Evolutionary conservation across 2,888 invertebrate genomes (phyloP).

Genomic region (Alitta virens): DNA sequence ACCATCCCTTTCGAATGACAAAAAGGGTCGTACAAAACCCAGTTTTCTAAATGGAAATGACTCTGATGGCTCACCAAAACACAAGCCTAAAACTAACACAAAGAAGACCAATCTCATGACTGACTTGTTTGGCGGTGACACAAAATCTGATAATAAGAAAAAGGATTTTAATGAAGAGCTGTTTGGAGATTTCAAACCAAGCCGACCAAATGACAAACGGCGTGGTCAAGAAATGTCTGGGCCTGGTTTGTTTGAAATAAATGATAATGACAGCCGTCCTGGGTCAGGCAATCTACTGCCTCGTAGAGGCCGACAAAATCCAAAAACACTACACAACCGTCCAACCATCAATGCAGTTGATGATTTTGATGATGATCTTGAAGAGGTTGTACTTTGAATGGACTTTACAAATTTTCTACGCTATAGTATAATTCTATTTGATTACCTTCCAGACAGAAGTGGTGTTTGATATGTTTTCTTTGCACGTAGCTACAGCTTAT

Average conservation of each 20-base stretch:
- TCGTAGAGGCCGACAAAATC: constrained; percentile 31
- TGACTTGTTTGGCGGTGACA: constrained; percentile 40
- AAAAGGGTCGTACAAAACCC: constrained; percentile 1
- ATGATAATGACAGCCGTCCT: constrained; percentile 28
- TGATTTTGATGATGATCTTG: constrained; percentile 49
- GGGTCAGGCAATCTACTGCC: constrained; percentile 16
- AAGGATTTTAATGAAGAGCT: constrained; percentile 34
- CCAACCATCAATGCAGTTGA: constrained; percentile 46
- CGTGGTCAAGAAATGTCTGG: background rate
- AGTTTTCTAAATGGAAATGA: background rate
- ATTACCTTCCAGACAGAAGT: too few relatives aligned
- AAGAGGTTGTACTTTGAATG: constrained; percentile 43
- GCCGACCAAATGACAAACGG: constrained; percentile 9
- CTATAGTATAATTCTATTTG: too few relatives aligned
- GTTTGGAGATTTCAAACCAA: constrained; percentile 25
- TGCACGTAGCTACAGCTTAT: too few relatives aligned
- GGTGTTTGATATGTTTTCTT: too few relatives aligned
- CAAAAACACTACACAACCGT: constrained; percentile 40
- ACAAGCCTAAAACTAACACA: background rate
- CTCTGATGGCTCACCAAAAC: background rate
- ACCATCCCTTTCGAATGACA: constrained; percentile 38
- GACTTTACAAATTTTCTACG: too few relatives aligned
- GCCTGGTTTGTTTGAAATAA: constrained; percentile 37
- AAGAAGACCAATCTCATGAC: constrained; percentile 41
- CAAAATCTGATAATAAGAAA: background rate